A percentile compares a stretch with the other conserved stretches of the same genome.
Evolutionary conservation across 2,113 vertebrate species (phyloP).

Genomic region (Cephalopterus ornatus): DNA sequence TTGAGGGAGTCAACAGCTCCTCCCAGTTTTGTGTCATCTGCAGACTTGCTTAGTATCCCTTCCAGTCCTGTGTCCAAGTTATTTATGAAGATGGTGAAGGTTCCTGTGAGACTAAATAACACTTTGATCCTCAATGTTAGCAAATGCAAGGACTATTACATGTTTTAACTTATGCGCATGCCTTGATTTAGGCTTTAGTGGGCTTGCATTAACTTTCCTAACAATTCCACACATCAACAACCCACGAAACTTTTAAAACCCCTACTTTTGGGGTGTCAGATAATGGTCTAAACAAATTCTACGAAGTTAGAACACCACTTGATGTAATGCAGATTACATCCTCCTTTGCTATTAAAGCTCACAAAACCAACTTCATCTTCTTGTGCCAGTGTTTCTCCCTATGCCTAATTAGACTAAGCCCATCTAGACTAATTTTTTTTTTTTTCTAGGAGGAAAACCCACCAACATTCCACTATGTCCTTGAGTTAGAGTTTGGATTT

Average conservation of each 20-base stretch:
- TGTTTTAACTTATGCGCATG: not conserved
- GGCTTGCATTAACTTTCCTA: not conserved
- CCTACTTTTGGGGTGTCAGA: not conserved
- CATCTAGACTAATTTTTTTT: not conserved
- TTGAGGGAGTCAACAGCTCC: not conserved
- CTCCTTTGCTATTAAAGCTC: not conserved
- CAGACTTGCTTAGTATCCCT: not conserved
- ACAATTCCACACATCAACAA: not conserved
- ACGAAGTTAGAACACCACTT: not conserved
- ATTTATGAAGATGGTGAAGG: not conserved
- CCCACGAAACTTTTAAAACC: not conserved
- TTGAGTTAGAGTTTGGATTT: not conserved
- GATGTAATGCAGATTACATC: not conserved
- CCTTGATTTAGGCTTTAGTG: not conserved
- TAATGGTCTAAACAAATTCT: not conserved
- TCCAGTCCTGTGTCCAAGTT: not conserved
- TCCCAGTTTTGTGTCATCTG: not conserved
- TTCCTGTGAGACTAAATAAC: not conserved
- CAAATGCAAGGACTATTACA: not conserved
- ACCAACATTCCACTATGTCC: not conserved
- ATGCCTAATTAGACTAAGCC: not conserved
- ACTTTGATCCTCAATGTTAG: not conserved
- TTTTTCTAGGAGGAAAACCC: not conserved
- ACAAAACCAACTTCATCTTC: not conserved
- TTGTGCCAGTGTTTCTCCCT: not conserved